Percentiles rank a stretch among this genome's conserved stretches.
These are phyloP conservation scores for Macrophya alboannulata DNA, from an alignment of 2,888 invertebrate genomes.

Conservation along the genomic window DNA sequence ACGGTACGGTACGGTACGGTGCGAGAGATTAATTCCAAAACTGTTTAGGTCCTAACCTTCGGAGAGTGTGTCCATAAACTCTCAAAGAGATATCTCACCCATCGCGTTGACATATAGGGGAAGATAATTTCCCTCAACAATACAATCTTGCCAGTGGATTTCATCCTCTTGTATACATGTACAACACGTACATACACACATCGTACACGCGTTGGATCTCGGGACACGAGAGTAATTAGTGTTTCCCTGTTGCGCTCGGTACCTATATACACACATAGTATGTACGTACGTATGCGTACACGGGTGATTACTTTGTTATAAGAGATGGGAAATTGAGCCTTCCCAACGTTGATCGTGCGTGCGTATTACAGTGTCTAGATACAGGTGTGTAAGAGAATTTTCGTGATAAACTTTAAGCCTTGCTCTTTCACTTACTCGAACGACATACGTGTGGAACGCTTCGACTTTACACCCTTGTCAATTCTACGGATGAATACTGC, in stretches of 20 bases:
- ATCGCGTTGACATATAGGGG: constrained; percentile 46
- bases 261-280: not conserved
- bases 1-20: not conserved
- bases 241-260: constrained; percentile 40
- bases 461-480: constrained; percentile 36
- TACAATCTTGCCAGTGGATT: constrained; percentile 51
- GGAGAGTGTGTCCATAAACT: constrained; percentile 30
- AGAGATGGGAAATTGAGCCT: constrained; percentile 33
- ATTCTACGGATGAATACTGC: not conserved
- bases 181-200: not conserved
- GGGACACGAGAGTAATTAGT: constrained; percentile 45
- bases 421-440: constrained; percentile 21
- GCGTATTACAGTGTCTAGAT: not conserved
- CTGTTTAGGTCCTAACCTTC: constrained; percentile 30
- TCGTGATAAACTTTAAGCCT: not conserved
- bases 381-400: constrained; percentile 12
- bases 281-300: not conserved
- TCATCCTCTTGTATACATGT: constrained; percentile 13
- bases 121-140: constrained; percentile 51
- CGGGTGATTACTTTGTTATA: constrained; percentile 19
- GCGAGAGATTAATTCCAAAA: constrained; percentile 43
- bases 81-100: constrained; percentile 51
- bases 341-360: not conserved
- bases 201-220: constrained; percentile 33
- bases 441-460: not conserved